These are phyloP conservation scores for Phengaris arion DNA, from an alignment of 2,888 invertebrate genomes.

Conservation along the genomic window DNA sequence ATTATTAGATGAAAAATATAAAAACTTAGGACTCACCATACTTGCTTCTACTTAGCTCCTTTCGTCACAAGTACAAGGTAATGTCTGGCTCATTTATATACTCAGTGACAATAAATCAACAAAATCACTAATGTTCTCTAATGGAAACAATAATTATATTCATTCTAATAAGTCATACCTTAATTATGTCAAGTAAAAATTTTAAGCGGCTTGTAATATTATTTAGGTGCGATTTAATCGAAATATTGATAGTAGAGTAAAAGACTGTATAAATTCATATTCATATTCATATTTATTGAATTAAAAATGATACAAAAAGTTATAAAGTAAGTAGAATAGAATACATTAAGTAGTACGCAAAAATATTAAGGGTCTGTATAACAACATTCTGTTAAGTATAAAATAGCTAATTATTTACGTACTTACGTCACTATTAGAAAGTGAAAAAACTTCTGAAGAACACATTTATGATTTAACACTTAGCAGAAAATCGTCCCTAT, in stretches of 20 bases:
- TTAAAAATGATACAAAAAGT: not conserved
- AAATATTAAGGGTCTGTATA: not conserved
- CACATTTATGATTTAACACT: too few relatives aligned
- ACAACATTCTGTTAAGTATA: too few relatives aligned
- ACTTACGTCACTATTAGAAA: too few relatives aligned
- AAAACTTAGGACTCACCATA: constrained; percentile 13
- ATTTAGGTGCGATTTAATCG: too few relatives aligned
- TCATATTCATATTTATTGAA: not conserved
- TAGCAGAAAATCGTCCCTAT: too few relatives aligned
- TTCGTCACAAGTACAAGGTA: not conserved
- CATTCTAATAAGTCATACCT: not conserved
- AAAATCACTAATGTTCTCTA: not conserved
- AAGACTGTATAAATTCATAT: not conserved
- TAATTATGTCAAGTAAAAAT: constrained; percentile 4
- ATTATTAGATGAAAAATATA: not conserved
- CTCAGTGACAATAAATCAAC: not conserved
- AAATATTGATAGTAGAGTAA: not conserved
- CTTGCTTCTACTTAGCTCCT: not conserved
- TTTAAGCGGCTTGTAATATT: not conserved
- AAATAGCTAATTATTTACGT: too few relatives aligned
- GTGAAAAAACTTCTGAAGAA: too few relatives aligned
- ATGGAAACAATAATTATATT: constrained; percentile 1
- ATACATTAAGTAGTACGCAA: not conserved
- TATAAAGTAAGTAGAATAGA: not conserved
- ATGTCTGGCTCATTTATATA: constrained; percentile 2